Base-by-base conservation (phyloP, 1,140 invertebrate species). In the Trichoplusia ni region DNA sequence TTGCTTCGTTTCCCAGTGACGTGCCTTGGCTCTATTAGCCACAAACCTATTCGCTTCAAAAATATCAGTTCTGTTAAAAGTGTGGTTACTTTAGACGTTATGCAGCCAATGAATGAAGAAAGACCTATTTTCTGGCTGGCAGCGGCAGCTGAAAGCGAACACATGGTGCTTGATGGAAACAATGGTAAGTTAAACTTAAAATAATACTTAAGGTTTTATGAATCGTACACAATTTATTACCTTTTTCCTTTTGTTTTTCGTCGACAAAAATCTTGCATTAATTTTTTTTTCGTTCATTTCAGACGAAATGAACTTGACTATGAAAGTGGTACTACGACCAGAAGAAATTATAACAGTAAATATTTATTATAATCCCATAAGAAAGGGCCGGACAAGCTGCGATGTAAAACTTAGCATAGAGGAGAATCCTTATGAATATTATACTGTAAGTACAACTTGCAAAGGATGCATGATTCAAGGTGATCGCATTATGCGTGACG, bases 371-470 rank as follows among this genome's bases (percentile, higher is more conserved):
- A 87, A 79, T 54, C 87, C 87, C 4, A 65, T 82, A 9, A 75
- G 65, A 19, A 86, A 71, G 74, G 88, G 88, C 2, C 75, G 66
- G 71, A 74, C 69, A 4, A 75, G 61, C 35, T 85, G 84, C 40
- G 84, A 90, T 31, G 69, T 90, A 2, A 79, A 77, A 61, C 63
- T 90, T 11, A 77, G 77, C 1, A 86, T 90, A 53, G 61, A 67
- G 44, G 75, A 86, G 29, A 90, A 90, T 69, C 86, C 86, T 18
- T 90, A 82, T 23, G 87, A 90, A 69, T 76, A 72, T 64, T 90
- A 76, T 69, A 77, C 76, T 53, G 87, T 90, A 73, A 64, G 60
- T 58, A 38, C 62, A 56, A 58, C 1, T 35, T 68, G 21, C 18
- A 59, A n/a, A n/a, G n/a, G n/a, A n/a, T n/a, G n/a, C n/a, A n/a